A percentile compares a stretch with the other conserved stretches of the same genome.
Conservation (phyloP, 2,797 vertebrate species). For the Euthynnus affinis region DNA sequence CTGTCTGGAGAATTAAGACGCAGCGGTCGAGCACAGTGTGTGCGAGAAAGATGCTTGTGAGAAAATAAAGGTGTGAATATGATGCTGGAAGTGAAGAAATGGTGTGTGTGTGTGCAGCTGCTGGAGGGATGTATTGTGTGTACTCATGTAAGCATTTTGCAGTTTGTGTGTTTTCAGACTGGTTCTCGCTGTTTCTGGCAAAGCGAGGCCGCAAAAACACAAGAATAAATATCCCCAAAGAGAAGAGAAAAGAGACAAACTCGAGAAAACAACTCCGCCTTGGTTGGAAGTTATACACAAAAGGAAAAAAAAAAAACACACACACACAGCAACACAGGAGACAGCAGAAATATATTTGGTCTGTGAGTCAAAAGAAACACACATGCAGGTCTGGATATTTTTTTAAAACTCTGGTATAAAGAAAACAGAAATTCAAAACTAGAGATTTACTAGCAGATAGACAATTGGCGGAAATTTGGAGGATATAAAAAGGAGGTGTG, state of each 20-base stretch:
- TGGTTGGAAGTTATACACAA: conserved; percentile 18
- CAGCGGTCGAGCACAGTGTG: conserved; percentile 6
- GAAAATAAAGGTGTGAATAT: conserved; percentile 17
- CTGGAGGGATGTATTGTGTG: neutral
- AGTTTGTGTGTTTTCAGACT: conserved; percentile 46
- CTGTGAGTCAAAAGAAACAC: conserved; percentile 7
- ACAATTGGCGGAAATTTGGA: too few relatives aligned
- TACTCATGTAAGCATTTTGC: conserved; percentile 13
- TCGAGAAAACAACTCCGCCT: conserved; percentile 29
- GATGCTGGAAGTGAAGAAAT: conserved; percentile 11
- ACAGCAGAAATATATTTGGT: neutral
- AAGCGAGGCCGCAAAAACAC: conserved; percentile 32
- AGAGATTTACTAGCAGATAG: neutral
- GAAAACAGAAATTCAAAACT: neutral
- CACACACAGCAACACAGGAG: conserved; percentile 14
- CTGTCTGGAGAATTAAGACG: conserved; percentile 34
- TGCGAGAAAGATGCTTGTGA: conserved; percentile 8
- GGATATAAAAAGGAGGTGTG: neutral
- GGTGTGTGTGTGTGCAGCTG: conserved; percentile 32
- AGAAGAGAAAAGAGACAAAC: conserved; percentile 34
- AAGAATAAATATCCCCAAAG: conserved; percentile 55
- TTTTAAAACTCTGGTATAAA: neutral
- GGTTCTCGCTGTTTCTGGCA: conserved; percentile 44
- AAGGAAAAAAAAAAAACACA: neutral
- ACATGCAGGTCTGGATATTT: conserved; percentile 8